A percentile compares a stretch with the other conserved stretches of the same genome.
Conservation (phyloP, 92 coral and sea anemone genomes). For the Scolanthus callimorphus region DNA sequence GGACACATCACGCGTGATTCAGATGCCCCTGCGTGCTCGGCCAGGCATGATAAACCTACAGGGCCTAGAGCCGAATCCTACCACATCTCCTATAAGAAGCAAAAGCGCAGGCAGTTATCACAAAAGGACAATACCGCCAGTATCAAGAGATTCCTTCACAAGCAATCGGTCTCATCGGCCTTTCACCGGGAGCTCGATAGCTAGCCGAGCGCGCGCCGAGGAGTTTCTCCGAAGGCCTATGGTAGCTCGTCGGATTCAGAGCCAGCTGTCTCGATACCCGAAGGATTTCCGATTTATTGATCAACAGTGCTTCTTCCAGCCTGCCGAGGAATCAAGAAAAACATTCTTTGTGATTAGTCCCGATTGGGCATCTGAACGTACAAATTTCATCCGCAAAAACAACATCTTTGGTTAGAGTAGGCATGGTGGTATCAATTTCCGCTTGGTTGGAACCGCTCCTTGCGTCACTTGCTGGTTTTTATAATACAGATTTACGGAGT, state of each 20-base stretch:
- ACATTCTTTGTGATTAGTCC: slow-evolving; percentile 77
- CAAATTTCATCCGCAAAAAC: slow-evolving; percentile 54
- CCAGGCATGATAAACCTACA: slow-evolving; percentile 51
- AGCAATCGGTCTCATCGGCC: slow-evolving; percentile 24
- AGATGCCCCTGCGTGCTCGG: slow-evolving; percentile 33
- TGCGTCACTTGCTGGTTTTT: no score
- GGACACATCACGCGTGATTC: slow-evolving; percentile 54
- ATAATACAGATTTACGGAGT: no score
- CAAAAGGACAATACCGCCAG: neutral
- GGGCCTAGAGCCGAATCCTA: slow-evolving; percentile 61
- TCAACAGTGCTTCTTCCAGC: slow-evolving; percentile 81
- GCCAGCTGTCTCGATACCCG: slow-evolving; percentile 71
- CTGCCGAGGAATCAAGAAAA: slow-evolving; percentile 55
- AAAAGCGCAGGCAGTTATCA: slow-evolving; percentile 31
- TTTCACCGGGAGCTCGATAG: slow-evolving; percentile 22
- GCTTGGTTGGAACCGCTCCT: no score
- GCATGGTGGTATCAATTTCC: no score
- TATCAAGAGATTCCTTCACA: slow-evolving; percentile 5
- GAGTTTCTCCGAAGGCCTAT: slow-evolving; percentile 55
- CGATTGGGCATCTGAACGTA: slow-evolving; percentile 83
- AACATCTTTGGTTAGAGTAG: slow-evolving; percentile 58
- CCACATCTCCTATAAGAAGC: slow-evolving; percentile 15
- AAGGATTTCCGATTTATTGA: slow-evolving; percentile 76
- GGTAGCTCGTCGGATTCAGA: slow-evolving; percentile 73
- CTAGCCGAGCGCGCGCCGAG: slow-evolving; percentile 50